Evolutionary conservation across 37 sponge, comb jelly and placozoan genomes (phyloP).

Genomic region (Spongilla lacustris): DNA sequence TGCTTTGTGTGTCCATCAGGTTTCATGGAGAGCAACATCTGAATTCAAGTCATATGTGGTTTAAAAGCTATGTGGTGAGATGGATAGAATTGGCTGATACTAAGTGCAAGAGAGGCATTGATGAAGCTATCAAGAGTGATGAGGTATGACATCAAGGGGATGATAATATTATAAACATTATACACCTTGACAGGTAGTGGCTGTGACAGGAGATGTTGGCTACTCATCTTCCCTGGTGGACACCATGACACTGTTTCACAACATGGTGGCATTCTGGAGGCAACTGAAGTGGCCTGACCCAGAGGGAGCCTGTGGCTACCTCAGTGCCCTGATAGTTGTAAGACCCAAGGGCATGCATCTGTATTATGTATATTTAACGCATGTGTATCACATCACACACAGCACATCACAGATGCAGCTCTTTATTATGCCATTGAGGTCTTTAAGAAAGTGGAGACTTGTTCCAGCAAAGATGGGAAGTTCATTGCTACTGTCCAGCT

Average conservation of each 20-base stretch:
- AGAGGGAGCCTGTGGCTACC: conserved; percentile 18
- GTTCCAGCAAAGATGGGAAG: conserved; percentile 15
- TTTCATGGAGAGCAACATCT: neutral
- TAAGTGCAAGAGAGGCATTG: conserved; percentile 17
- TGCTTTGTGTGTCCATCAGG: neutral
- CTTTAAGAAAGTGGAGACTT: neutral
- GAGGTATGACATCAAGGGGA: neutral
- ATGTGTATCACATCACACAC: neutral
- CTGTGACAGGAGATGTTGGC: conserved; percentile 4
- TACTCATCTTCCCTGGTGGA: conserved; percentile 69
- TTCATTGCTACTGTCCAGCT: conserved; percentile 37
- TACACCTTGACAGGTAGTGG: neutral
- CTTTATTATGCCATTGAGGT: conserved; percentile 29
- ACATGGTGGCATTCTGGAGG: conserved; percentile 43
- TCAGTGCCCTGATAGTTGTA: conserved; percentile 8
- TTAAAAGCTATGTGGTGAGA: conserved; percentile 37
- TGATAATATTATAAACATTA: neutral
- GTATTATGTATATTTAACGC: neutral
- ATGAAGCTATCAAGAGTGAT: conserved; percentile 46
- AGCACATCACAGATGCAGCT: conserved; percentile 28
- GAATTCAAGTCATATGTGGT: conserved; percentile 31
- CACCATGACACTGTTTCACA: conserved; percentile 27
- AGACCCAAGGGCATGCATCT: neutral
- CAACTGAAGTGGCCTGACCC: conserved; percentile 51
- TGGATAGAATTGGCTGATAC: conserved; percentile 46